These are phyloP conservation scores for Limnephilus rhombicus DNA, from an alignment of 2,888 invertebrate species.

Conservation along the genomic window DNA sequence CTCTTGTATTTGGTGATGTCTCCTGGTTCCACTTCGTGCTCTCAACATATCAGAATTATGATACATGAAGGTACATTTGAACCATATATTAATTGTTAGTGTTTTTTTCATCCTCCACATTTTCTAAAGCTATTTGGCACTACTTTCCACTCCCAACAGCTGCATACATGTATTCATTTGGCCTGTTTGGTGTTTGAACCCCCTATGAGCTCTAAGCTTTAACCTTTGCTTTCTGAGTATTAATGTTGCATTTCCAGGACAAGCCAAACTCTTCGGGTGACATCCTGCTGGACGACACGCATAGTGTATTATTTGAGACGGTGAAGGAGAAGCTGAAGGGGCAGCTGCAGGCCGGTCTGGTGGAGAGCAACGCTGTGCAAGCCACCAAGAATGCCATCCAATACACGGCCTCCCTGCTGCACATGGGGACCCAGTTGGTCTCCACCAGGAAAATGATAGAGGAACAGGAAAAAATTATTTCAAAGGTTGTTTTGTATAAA, in stretches of 20 bases:
- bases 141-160: too few relatives aligned
- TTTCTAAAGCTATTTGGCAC: neutral
- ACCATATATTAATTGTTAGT: too few relatives aligned
- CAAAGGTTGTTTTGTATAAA: conserved; percentile 14
- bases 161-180: too few relatives aligned
- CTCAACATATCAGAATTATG: too few relatives aligned
- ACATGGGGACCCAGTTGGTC: conserved; percentile 78
- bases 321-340: conserved; percentile 92
- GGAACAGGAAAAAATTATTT: conserved; percentile 66
- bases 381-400: conserved; percentile 87
- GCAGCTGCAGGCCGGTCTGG: conserved; percentile 84
- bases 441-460: conserved; percentile 53
- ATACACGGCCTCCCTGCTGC: conserved; percentile 86
- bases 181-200: neutral
- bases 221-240: neutral
- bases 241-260: conserved; percentile 44
- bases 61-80: too few relatives aligned
- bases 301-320: conserved; percentile 88
- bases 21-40: neutral
- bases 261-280: conserved; percentile 87
- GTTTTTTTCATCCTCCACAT: too few relatives aligned
- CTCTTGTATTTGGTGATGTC: too few relatives aligned
- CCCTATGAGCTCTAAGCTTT: neutral
- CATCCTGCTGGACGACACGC: conserved; percentile 84
- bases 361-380: conserved; percentile 79